Evolutionary conservation across 1,140 invertebrate genomes (phyloP).

Genomic region (Lerema accius): DNA sequence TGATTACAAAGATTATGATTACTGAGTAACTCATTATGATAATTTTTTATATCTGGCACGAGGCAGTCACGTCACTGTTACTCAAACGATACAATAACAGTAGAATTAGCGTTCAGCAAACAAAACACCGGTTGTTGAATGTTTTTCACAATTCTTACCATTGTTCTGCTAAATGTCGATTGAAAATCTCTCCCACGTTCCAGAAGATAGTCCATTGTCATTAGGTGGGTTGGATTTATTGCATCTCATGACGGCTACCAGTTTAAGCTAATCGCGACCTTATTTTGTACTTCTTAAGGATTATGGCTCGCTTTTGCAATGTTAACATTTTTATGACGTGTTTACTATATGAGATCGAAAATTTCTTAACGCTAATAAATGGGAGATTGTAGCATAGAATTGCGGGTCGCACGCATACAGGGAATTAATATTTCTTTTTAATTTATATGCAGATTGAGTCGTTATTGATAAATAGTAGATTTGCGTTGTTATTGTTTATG

Average conservation of each 20-base stretch:
- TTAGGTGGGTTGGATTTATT: constrained; percentile 19
- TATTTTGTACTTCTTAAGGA: neutral
- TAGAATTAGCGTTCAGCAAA: constrained; percentile 50
- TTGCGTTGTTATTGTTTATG: no score
- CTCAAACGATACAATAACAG: constrained; percentile 48
- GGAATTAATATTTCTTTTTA: constrained; percentile 17
- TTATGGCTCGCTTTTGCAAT: neutral
- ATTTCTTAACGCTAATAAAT: constrained; percentile 33
- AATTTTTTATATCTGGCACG: constrained; percentile 24
- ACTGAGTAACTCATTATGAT: constrained; percentile 19
- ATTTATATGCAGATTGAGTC: constrained; percentile 16
- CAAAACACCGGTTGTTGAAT: constrained; percentile 52
- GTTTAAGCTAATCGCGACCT: neutral
- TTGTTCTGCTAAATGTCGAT: constrained; percentile 56
- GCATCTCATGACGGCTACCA: constrained; percentile 6
- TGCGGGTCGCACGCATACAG: constrained; percentile 20
- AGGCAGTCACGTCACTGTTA: constrained; percentile 35
- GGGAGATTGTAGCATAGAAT: constrained; percentile 7
- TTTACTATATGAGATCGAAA: constrained; percentile 27
- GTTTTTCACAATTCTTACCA: constrained; percentile 59
- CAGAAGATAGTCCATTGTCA: constrained; percentile 55
- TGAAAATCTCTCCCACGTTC: constrained; percentile 64
- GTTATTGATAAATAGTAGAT: neutral
- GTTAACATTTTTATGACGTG: constrained; percentile 9
- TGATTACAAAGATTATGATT: constrained; percentile 4